Evolutionary conservation across 2,888 invertebrate species (phyloP).

Genomic region (Drosophila borborema): DNA sequence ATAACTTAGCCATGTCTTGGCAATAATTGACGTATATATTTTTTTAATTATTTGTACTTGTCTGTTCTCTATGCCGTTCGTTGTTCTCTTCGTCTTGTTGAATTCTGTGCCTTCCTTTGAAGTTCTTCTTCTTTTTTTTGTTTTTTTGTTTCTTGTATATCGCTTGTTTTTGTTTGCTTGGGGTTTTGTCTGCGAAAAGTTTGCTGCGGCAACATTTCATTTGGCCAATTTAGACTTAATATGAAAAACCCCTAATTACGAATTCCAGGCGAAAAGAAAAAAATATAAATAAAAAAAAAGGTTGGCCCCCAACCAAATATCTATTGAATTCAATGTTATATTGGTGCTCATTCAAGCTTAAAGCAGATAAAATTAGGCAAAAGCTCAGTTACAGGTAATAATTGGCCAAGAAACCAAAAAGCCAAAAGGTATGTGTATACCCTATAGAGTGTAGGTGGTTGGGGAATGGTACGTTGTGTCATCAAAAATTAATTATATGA

Average conservation of each 20-base stretch:
- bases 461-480: background rate
- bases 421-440: constrained; percentile 21
- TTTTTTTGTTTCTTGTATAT: constrained; percentile 1
- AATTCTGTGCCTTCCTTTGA: constrained; percentile 41
- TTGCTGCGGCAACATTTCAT: constrained; percentile 6
- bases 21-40: constrained; percentile 36
- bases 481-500: background rate
- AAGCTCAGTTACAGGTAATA: constrained; percentile 46
- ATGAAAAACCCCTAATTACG: constrained; percentile 61
- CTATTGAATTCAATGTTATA: constrained; percentile 31
- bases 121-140: constrained; percentile 19
- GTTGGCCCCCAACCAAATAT: constrained; percentile 11
- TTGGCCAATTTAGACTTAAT: constrained; percentile 9
- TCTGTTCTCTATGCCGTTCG: background rate
- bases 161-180: constrained; percentile 40
- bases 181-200: constrained; percentile 32
- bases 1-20: constrained; percentile 7
- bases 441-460: background rate
- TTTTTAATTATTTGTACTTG: constrained; percentile 44
- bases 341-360: constrained; percentile 43
- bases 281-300: constrained; percentile 58
- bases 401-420: constrained; percentile 31
- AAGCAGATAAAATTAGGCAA: constrained; percentile 51
- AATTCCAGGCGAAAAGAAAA: constrained; percentile 36
- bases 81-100: background rate